Evolutionary conservation across 1,140 invertebrate species (phyloP).

Genomic region (Drosophila virilis): DNA sequence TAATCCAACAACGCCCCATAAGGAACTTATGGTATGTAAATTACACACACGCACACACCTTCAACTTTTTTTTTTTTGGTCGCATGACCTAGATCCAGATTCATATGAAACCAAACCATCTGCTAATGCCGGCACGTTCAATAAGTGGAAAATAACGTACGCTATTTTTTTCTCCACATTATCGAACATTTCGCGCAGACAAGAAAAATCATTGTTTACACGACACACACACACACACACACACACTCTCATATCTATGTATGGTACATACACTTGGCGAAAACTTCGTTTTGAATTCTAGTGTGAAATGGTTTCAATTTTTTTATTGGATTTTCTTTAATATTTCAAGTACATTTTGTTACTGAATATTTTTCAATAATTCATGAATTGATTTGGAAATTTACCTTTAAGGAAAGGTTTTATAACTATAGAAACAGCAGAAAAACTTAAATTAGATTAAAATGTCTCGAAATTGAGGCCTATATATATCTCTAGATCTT

Average conservation of each 20-base stretch:
- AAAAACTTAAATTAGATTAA: no score
- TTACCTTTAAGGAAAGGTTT: no score
- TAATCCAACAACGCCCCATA: slow-evolving; percentile 76
- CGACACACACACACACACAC: slow-evolving; percentile 58
- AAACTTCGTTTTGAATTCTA: slow-evolving; percentile 12
- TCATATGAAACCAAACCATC: slow-evolving; percentile 19
- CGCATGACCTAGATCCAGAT: slow-evolving; percentile 61
- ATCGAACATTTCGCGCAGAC: slow-evolving; percentile 30
- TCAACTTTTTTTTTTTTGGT: slow-evolving; percentile 5
- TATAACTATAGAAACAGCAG: no score
- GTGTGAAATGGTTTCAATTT: neutral
- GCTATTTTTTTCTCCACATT: slow-evolving; percentile 52
- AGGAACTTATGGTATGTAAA: slow-evolving; percentile 77
- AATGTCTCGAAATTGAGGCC: no score
- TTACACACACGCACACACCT: slow-evolving; percentile 25
- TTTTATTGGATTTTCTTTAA: no score
- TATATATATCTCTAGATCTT: no score
- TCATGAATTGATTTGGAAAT: no score
- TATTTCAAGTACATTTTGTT: no score
- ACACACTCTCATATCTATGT: slow-evolving; percentile 56
- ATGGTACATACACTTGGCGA: slow-evolving; percentile 19
- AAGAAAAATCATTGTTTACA: slow-evolving; percentile 62
- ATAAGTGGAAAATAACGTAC: slow-evolving; percentile 65
- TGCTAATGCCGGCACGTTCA: slow-evolving; percentile 41
- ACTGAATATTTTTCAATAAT: no score